Conservation (phyloP, 1,140 invertebrate species). For the Orius laevigatus region DNA sequence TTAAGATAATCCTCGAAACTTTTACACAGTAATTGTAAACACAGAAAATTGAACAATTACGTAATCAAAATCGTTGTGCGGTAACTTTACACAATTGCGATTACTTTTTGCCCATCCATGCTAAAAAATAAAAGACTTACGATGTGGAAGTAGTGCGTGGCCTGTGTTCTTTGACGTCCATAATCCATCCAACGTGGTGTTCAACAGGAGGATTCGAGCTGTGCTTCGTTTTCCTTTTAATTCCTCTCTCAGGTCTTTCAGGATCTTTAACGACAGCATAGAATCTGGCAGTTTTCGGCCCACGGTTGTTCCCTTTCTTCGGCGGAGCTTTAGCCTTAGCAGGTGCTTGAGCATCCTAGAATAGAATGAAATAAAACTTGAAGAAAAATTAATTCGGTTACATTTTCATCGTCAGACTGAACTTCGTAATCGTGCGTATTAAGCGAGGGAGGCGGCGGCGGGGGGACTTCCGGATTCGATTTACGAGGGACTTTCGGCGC, state of each 20-base stretch:
- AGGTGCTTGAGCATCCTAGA: slow-evolving; percentile 1
- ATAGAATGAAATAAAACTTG: not conserved
- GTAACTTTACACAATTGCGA: too few species aligned
- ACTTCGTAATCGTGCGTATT: slow-evolving; percentile 12
- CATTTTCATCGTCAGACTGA: slow-evolving; percentile 12
- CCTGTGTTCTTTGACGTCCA: slow-evolving; percentile 72
- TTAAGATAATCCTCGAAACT: too few species aligned
- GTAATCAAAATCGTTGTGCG: too few species aligned
- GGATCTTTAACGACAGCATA: slow-evolving; percentile 86
- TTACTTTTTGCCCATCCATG: too few species aligned
- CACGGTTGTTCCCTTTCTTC: not conserved
- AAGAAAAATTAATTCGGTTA: not conserved
- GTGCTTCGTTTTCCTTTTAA: slow-evolving; percentile 83
- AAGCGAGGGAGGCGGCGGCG: slow-evolving; percentile 47
- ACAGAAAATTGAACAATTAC: slow-evolving; percentile 4
- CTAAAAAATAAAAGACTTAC: slow-evolving; percentile 26
- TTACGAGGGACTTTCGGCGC: slow-evolving; percentile 43
- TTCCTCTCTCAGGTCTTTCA: slow-evolving; percentile 34
- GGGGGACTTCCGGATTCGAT: slow-evolving; percentile 49
- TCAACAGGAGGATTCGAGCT: slow-evolving; percentile 85
- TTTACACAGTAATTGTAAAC: too few species aligned
- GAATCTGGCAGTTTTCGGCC: slow-evolving; percentile 38
- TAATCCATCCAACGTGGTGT: slow-evolving; percentile 93
- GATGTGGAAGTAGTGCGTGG: slow-evolving; percentile 55
- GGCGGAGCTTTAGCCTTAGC: not conserved